A percentile compares a stretch with the other conserved stretches of the same genome.
Conservation (phyloP, 1,140 invertebrate genomes). For the Trachelipus rathkii region DNA sequence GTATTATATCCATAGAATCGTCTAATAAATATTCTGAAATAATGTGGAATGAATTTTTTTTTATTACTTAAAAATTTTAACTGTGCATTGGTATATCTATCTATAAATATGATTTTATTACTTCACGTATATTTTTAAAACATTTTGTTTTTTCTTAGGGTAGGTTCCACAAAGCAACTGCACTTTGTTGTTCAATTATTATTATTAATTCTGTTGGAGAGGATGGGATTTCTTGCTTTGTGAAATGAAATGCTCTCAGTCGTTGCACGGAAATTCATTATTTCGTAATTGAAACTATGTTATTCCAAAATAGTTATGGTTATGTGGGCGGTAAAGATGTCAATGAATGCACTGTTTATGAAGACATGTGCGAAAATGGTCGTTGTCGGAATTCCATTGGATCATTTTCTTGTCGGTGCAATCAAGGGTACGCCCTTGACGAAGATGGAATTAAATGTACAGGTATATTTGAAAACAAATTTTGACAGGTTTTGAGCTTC, state of each 20-base stretch:
- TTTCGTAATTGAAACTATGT: constrained; percentile 64
- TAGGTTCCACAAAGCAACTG: constrained; percentile 63
- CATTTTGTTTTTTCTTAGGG: constrained; percentile 52
- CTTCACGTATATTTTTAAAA: too few species aligned
- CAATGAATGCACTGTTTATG: constrained; percentile 80
- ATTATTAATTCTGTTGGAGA: constrained; percentile 64
- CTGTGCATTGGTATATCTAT: too few species aligned
- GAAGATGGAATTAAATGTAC: constrained; percentile 70
- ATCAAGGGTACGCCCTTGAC: constrained; percentile 70
- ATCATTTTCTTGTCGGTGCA: constrained; percentile 63
- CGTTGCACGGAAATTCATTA: constrained; percentile 59
- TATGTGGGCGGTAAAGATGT: constrained; percentile 71
- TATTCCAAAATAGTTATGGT: constrained; percentile 61
- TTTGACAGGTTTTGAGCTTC: too few species aligned
- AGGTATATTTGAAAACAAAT: too few species aligned
- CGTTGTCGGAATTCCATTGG: constrained; percentile 67
- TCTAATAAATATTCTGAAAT: neutral
- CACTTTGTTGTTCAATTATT: constrained; percentile 80
- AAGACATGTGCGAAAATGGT: constrained; percentile 76
- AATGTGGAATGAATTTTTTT: neutral
- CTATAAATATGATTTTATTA: neutral
- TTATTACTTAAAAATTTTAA: too few species aligned
- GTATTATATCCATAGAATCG: too few species aligned
- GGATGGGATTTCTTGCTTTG: constrained; percentile 63
- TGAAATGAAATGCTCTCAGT: constrained; percentile 71